phyloP scores from a whole-genome alignment of 2,113 vertebrate species.

The Dissostichus mawsoni region DNA sequence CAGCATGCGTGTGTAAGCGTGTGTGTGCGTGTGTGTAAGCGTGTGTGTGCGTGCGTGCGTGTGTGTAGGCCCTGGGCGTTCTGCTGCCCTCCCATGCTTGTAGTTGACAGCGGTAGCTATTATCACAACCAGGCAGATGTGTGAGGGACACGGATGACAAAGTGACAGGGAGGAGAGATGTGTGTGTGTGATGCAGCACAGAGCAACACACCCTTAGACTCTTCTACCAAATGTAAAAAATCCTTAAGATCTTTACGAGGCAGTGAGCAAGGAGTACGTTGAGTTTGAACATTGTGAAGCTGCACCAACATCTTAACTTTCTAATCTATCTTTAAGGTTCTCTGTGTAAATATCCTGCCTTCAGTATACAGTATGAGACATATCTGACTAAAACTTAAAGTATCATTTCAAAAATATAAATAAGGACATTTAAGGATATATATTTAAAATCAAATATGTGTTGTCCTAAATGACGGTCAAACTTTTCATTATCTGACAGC shows the following conservation, averaged over 20 bases:
- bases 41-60: slow-evolving; percentile 17
- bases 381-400: neutral
- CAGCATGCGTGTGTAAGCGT: slow-evolving; percentile 36
- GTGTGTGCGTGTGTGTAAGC: slow-evolving; percentile 27
- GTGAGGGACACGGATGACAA: slow-evolving; percentile 49
- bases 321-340: neutral
- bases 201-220: neutral
- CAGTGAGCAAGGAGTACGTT: neutral
- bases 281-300: neutral
- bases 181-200: neutral
- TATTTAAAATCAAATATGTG: neutral
- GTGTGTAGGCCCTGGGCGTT: slow-evolving; percentile 24
- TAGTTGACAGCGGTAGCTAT: slow-evolving; percentile 68
- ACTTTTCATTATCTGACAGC: neutral
- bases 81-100: slow-evolving; percentile 51
- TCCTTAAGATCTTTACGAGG: neutral
- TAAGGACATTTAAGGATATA: neutral
- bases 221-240: neutral
- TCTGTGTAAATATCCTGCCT: neutral
- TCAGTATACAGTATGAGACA: neutral
- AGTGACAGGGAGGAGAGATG: slow-evolving; percentile 38
- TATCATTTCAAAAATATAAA: neutral
- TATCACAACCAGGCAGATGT: slow-evolving; percentile 69
- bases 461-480: neutral
- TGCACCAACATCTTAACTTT: too few species aligned